Base-by-base conservation (phyloP, 92 coral and sea anemone species). In the Parazoanthus swiftii region DNA sequence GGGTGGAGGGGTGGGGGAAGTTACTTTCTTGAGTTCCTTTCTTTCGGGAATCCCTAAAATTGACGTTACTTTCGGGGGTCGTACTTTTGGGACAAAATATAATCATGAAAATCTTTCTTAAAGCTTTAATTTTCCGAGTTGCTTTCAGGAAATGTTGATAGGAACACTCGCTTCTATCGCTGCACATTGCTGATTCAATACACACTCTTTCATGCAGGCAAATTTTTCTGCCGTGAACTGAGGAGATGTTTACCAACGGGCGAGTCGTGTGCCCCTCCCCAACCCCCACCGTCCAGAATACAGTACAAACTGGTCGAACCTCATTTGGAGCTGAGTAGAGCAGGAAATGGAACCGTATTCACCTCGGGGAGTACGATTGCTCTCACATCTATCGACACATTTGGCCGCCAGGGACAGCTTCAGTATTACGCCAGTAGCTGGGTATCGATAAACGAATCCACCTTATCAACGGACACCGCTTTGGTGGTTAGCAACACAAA, bases 361-460 rank as follows among this genome's bases (percentile, higher is more conserved):
- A 43, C 67, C 44, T 72, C 79, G 11, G 87, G 79, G 8, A 46
- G 2, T 68, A 84, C 87, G 67, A 84, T 84, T 18, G 87, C 67
- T 0, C 79, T 84, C 26, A 18, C n/a, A 13, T 29, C 65, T 5
- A 18, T 72, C 42, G 67, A 84, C n/a, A 84, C 75, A 16, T 84
- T 84, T 73, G 78, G 51, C 46, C 87, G 51, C 9, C 26, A 33
- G 15, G 87, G 87, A 21, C 20, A 44, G 2, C 79, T 84, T 8
- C 87, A 84, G 79, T 84, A 71, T 20, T 13, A 71, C 43, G 29
- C 56, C 77, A 35, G 48, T 46, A 51, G 15, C 4, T 70, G 87
- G 78, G 25, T 26, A 23, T 35, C 46, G 39, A 48, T 46, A 11
- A 84, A 72, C 18, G 79, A 11, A 0, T 15, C 77, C 6, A 16